Percentiles rank a stretch among this genome's conserved stretches.
Conservation (phyloP, 92 coral and sea anemone genomes). For the Plumapathes pennacea region DNA sequence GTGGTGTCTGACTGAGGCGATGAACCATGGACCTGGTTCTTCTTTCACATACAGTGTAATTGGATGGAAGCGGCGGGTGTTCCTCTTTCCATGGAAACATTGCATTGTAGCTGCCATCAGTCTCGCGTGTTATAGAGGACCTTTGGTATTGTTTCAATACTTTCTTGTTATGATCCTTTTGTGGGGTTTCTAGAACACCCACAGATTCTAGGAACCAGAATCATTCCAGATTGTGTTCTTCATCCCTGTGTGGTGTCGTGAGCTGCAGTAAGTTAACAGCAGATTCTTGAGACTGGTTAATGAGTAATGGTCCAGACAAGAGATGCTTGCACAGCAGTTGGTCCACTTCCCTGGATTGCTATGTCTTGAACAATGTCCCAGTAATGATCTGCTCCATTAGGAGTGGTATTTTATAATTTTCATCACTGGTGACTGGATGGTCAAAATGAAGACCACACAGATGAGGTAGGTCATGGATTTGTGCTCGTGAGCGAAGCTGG, state of each 20-base stretch:
- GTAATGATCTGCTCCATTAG: conserved; percentile 39
- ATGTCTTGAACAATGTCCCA: conserved; percentile 43
- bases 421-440: conserved; percentile 34
- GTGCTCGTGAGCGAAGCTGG: conserved; percentile 7
- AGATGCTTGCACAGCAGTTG: not conserved
- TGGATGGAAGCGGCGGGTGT: conserved; percentile 31
- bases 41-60: conserved; percentile 7
- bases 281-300: no score
- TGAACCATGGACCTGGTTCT: conserved; percentile 31
- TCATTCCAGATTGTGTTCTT: conserved; percentile 8
- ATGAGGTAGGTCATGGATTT: conserved; percentile 23
- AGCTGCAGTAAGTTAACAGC: not conserved
- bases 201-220: conserved; percentile 30
- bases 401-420: conserved; percentile 24
- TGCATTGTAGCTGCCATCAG: conserved; percentile 38
- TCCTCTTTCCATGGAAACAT: conserved; percentile 54
- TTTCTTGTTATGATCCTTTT: conserved; percentile 8
- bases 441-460: conserved; percentile 40
- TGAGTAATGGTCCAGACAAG: no score
- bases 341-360: conserved; percentile 10
- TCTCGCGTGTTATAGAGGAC: conserved; percentile 11
- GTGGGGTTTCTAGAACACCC: conserved; percentile 26
- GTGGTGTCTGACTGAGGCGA: conserved; percentile 24
- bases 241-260: conserved; percentile 8
- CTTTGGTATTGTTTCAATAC: conserved; percentile 6